Evolutionary conservation across 2,113 vertebrate genomes (phyloP).

Genomic region (Tragelaphus buxtoni): DNA sequence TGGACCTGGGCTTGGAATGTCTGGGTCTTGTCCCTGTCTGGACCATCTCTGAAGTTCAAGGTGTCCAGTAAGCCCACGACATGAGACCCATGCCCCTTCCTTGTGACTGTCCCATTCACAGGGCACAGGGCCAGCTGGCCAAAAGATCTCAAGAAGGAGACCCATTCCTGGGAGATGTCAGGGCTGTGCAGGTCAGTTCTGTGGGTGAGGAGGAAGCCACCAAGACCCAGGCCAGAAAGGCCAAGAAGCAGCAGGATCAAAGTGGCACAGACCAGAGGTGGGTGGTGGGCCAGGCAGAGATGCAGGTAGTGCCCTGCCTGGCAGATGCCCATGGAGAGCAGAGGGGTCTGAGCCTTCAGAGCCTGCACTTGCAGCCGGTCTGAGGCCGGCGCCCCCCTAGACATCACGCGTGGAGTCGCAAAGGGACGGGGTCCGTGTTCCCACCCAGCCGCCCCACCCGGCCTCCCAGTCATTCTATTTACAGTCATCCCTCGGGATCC

Average conservation of each 20-base stretch:
- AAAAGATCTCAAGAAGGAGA: slow-evolving; percentile 71
- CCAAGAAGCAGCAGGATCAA: slow-evolving; percentile 72
- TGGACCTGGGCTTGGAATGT: slow-evolving; percentile 55
- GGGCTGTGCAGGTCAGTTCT: slow-evolving; percentile 66
- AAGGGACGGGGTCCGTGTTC: too few relatives aligned
- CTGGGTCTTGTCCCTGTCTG: slow-evolving; percentile 59
- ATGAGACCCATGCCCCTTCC: slow-evolving; percentile 9
- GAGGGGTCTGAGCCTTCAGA: slow-evolving; percentile 72
- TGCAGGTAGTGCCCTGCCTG: slow-evolving; percentile 72
- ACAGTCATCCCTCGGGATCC: background rate
- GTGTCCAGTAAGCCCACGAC: slow-evolving; percentile 64
- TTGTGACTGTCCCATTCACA: slow-evolving; percentile 42
- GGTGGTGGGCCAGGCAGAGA: slow-evolving; percentile 68
- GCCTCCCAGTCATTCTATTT: too few relatives aligned
- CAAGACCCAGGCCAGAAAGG: slow-evolving; percentile 66
- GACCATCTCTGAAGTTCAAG: slow-evolving; percentile 63
- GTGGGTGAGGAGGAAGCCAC: slow-evolving; percentile 66
- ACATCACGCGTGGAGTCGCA: too few relatives aligned
- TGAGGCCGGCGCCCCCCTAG: too few relatives aligned
- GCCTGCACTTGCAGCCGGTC: background rate
- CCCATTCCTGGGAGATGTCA: slow-evolving; percentile 75
- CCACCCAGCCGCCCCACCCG: too few relatives aligned
- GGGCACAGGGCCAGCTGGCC: slow-evolving; percentile 69
- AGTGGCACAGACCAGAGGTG: slow-evolving; percentile 68
- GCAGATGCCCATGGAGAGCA: slow-evolving; percentile 74